A percentile compares a stretch with the other conserved stretches of the same genome.
Evolutionary conservation across 2,113 vertebrate genomes (phyloP).

Genomic region (Trachemys scripta): DNA sequence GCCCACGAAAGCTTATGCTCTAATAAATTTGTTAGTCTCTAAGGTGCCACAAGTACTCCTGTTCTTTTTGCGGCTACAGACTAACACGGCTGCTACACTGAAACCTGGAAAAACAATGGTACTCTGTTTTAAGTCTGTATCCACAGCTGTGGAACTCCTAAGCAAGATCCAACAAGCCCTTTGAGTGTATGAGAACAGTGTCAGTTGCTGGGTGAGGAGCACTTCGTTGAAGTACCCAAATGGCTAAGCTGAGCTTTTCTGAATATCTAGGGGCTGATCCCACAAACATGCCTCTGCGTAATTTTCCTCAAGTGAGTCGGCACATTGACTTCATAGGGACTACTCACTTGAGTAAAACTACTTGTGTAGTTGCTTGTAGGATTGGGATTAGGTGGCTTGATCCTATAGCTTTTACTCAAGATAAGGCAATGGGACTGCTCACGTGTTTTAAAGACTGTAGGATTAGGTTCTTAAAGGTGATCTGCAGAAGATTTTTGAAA

Average conservation of each 20-base stretch:
- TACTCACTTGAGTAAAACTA: not conserved
- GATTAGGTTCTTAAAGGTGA: not conserved
- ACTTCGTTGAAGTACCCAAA: not conserved
- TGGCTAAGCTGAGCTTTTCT: not conserved
- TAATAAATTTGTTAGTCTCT: too few species aligned
- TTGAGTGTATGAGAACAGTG: not conserved
- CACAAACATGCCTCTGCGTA: not conserved
- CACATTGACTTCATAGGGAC: not conserved
- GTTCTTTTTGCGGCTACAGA: too few species aligned
- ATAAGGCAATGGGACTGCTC: not conserved
- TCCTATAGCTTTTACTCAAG: not conserved
- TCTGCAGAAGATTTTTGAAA: not conserved
- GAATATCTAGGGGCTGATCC: not conserved
- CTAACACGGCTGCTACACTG: too few species aligned
- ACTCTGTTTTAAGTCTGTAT: not conserved
- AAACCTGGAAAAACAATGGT: not conserved
- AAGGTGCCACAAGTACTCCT: too few species aligned
- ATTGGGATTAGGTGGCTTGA: not conserved
- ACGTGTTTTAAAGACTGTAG: not conserved
- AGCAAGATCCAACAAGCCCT: not conserved
- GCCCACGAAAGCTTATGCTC: too few species aligned
- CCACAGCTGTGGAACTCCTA: not conserved
- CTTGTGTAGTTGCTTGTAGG: not conserved
- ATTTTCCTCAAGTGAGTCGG: not conserved
- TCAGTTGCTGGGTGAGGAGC: not conserved